These are phyloP conservation scores for Rhamnusium bicolor DNA, from an alignment of 2,888 invertebrate species.

Conservation along the genomic window DNA sequence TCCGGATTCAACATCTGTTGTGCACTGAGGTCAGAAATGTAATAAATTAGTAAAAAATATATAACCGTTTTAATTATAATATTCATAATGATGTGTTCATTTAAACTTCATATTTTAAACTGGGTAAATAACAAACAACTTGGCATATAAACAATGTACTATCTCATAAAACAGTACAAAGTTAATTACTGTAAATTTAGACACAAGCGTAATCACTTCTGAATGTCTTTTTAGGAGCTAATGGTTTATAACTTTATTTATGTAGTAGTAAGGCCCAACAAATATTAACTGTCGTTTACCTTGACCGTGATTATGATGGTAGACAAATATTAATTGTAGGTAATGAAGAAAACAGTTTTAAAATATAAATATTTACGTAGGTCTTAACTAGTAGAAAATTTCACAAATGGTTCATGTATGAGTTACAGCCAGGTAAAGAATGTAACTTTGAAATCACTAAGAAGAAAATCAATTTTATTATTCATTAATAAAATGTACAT, in stretches of 20 bases:
- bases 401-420: too few species aligned
- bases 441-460: too few species aligned
- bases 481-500: too few species aligned
- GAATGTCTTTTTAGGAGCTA: neutral
- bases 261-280: neutral
- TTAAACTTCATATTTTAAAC: neutral
- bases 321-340: neutral
- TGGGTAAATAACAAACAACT: neutral
- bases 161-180: neutral
- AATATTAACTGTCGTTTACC: too few species aligned
- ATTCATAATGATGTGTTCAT: slow-evolving; percentile 15
- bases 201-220: neutral
- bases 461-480: too few species aligned
- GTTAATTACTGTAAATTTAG: neutral
- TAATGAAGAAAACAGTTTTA: neutral
- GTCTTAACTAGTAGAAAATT: too few species aligned
- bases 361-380: too few species aligned
- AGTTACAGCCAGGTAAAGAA: too few species aligned
- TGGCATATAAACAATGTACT: neutral
- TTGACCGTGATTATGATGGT: neutral
- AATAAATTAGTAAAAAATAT: neutral
- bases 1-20: neutral
- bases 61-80: neutral
- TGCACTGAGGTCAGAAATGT: neutral
- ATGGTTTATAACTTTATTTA: neutral